A percentile compares a stretch with the other conserved stretches of the same genome.
phyloP scores from a whole-genome alignment of 1,140 invertebrate species.

The Lepidostoma basale region DNA sequence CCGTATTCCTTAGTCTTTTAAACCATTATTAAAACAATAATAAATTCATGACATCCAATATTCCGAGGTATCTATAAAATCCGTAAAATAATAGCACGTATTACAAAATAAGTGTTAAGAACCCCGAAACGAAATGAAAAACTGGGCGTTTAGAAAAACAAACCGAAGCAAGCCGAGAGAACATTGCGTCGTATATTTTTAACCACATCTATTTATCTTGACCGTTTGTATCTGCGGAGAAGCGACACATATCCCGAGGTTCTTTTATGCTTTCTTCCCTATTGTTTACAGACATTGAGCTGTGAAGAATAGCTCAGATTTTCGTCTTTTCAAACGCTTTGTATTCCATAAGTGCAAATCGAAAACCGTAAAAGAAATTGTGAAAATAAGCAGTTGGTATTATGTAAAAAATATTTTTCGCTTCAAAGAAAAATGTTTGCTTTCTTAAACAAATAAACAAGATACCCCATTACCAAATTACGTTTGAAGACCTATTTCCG shows the following conservation, averaged over 20 bases:
- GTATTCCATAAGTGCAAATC: slow-evolving; percentile 12
- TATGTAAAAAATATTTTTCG: not conserved
- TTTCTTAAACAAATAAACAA: too few species aligned
- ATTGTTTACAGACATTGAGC: slow-evolving; percentile 19
- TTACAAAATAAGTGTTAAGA: too few species aligned
- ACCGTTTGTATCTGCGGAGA: slow-evolving; percentile 4
- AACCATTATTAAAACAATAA: too few species aligned
- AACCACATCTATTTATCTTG: slow-evolving; percentile 43
- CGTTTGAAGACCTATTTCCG: too few species aligned
- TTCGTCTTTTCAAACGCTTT: not conserved
- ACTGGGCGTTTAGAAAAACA: slow-evolving; percentile 14
- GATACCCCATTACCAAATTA: too few species aligned
- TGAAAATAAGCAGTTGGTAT: too few species aligned
- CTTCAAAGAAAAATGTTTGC: not conserved
- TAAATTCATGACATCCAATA: too few species aligned
- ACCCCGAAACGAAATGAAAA: not conserved
- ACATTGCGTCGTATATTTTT: slow-evolving; percentile 35
- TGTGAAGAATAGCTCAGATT: slow-evolving; percentile 6
- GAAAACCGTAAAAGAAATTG: slow-evolving; percentile 21
- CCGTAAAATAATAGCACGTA: too few species aligned
- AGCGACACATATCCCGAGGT: slow-evolving; percentile 15
- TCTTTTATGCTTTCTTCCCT: slow-evolving; percentile 4
- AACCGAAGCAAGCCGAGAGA: not conserved
- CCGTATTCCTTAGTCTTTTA: too few species aligned
- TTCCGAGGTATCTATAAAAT: not conserved